These are phyloP conservation scores for Vipera latastei DNA, from an alignment of 2,797 vertebrate species.

Conservation along the genomic window DNA sequence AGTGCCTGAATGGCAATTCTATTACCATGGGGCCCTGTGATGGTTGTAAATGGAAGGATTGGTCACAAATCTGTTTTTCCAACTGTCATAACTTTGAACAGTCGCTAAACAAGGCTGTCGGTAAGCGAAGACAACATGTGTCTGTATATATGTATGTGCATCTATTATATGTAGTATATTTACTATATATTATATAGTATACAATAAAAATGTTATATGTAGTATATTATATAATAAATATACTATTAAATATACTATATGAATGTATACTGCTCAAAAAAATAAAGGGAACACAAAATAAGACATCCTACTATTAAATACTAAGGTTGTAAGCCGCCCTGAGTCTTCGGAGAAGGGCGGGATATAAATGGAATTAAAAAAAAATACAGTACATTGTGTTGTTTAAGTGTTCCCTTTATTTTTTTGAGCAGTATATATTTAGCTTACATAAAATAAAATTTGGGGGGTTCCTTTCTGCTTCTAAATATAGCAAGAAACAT, in stretches of 20 bases:
- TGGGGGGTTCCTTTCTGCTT: not conserved
- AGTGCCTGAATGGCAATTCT: not conserved
- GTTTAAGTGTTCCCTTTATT: too few species aligned
- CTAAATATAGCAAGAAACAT: not conserved
- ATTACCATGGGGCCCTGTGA: not conserved
- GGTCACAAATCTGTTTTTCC: not conserved
- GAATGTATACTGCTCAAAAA: not conserved
- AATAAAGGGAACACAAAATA: too few species aligned
- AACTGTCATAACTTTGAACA: not conserved
- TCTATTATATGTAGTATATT: not conserved
- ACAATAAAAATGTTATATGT: not conserved
- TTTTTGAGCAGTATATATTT: not conserved
- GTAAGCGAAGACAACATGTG: not conserved
- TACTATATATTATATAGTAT: too few species aligned
- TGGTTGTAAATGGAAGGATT: not conserved
- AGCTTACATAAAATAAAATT: not conserved
- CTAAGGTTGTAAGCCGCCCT: too few species aligned
- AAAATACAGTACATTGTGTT: too few species aligned
- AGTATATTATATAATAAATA: not conserved
- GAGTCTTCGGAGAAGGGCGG: too few species aligned
- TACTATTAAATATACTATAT: not conserved
- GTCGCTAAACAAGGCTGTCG: not conserved
- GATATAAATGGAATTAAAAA: too few species aligned
- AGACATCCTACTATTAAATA: too few species aligned
- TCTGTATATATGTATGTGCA: not conserved